Percentiles rank a stretch among this genome's conserved stretches.
Evolutionary conservation across 2,888 invertebrate genomes (phyloP).

Genomic region (Neuroscelio doddi): DNA sequence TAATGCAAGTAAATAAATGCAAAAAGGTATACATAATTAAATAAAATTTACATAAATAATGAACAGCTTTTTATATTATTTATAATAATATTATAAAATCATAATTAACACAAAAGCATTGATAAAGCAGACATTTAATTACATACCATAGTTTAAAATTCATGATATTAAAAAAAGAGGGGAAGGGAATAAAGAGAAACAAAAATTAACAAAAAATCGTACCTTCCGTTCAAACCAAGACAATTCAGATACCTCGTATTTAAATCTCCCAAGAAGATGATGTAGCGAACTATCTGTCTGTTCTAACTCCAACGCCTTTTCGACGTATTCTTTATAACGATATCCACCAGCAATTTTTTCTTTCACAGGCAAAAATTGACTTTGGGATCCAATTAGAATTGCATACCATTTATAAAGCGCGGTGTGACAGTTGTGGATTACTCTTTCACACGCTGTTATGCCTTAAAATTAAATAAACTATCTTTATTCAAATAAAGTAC

Average conservation of each 20-base stretch:
- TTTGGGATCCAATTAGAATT: constrained; percentile 77
- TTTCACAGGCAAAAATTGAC: constrained; percentile 76
- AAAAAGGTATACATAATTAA: too few species aligned
- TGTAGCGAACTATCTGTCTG: constrained; percentile 78
- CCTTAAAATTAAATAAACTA: constrained; percentile 69
- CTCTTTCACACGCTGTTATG: constrained; percentile 74
- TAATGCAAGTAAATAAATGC: too few species aligned
- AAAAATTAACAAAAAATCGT: constrained; percentile 24
- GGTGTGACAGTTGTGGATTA: constrained; percentile 73
- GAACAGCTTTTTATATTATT: too few species aligned
- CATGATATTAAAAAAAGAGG: constrained; percentile 1
- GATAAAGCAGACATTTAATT: too few species aligned
- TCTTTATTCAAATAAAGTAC: too few species aligned
- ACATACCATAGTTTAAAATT: constrained; percentile 1
- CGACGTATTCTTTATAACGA: constrained; percentile 80
- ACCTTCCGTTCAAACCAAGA: constrained; percentile 79
- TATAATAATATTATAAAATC: too few species aligned
- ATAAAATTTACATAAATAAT: too few species aligned
- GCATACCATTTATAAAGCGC: constrained; percentile 85
- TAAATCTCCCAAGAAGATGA: constrained; percentile 81
- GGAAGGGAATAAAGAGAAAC: constrained; percentile 6
- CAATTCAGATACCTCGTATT: constrained; percentile 77
- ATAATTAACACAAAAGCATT: too few species aligned
- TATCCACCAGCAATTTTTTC: constrained; percentile 80
- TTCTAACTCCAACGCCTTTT: constrained; percentile 76